Evolutionary conservation across 2,113 vertebrate genomes (phyloP), one percentile per base, ranked within the genome.

Genomic region (Turdus rufiventris): DNA sequence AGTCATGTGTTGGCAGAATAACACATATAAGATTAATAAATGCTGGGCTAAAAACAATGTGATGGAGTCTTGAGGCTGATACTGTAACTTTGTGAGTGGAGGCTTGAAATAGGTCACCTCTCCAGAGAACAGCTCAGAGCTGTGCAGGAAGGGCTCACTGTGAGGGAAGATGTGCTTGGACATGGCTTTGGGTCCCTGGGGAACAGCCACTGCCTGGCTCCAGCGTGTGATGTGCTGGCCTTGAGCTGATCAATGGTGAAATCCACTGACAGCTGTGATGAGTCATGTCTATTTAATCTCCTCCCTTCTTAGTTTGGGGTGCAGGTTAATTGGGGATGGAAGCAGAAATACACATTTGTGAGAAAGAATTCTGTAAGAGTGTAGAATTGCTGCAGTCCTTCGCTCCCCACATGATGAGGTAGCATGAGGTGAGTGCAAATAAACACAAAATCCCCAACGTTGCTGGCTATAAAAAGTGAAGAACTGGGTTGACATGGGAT

Each of bases 41-140:
- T 56, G 67, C 70, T 60, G 75, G 51, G 51, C 66, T 93, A 54
- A 83, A 91, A 92, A 3, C 47, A 48, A 11, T 6, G 58, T 40
- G 47, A 43, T 6, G 34, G 50, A 51, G 21, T 33, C 81, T 89
- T 63, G 53, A 50, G 57, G 61, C 45, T 36, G 54, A 11, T 34
- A 18, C 20, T 58, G 56, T 91, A 58, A 68, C 31, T 94, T 89
- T 12, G 21, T 14, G 50, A 93, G 94, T 87, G 57, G 20, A 86
- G 47, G 50, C 75, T 65, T 88, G 78, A 96, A 97, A 58, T 95
- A 93, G 89, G 86, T 85, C 91, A 89, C 93, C 40, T 94, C 94
- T 89, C 96, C 33, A 28, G 88, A 71, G 96, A 78, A 48, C 29
- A 75, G 62, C 71, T 88, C 75, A 57, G 85, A 96, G 91, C 80